Evolutionary conservation across 2,113 vertebrate genomes (phyloP).

Genomic region (Mesoclemmys tuberculata): DNA sequence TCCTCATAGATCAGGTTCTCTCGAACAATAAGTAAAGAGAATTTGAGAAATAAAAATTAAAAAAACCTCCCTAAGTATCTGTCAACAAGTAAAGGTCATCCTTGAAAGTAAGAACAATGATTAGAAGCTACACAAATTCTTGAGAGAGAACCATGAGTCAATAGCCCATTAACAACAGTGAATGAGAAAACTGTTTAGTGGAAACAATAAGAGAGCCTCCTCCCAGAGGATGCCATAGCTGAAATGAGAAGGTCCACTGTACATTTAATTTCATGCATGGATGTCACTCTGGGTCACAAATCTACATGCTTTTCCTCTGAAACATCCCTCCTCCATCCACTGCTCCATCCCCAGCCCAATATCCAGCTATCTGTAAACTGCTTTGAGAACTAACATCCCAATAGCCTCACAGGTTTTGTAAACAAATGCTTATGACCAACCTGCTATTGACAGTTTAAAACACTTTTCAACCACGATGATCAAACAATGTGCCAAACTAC

Average conservation of each 20-base stretch:
- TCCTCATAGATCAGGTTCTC: not conserved
- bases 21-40: not conserved
- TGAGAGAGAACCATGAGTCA: not conserved
- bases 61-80: not conserved
- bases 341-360: conserved; percentile 20
- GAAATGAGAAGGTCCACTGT: conserved; percentile 49
- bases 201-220: conserved; percentile 54
- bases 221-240: conserved; percentile 48
- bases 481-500: conserved; percentile 46
- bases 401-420: conserved; percentile 42
- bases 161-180: not conserved
- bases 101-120: not conserved
- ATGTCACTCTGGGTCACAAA: conserved; percentile 53
- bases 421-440: conserved; percentile 56
- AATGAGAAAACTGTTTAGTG: conserved; percentile 1
- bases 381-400: conserved; percentile 13
- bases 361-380: conserved; percentile 26
- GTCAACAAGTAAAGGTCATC: not conserved
- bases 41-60: not conserved
- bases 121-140: not conserved
- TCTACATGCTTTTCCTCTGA: not conserved
- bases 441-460: conserved; percentile 21
- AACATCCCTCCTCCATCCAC: conserved; percentile 32
- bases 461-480: conserved; percentile 26
- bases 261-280: conserved; percentile 58